Evolutionary conservation across 2,888 invertebrate species (phyloP), one percentile per base, ranked within the genome.

Genomic region (Petrophora chlorosata): DNA sequence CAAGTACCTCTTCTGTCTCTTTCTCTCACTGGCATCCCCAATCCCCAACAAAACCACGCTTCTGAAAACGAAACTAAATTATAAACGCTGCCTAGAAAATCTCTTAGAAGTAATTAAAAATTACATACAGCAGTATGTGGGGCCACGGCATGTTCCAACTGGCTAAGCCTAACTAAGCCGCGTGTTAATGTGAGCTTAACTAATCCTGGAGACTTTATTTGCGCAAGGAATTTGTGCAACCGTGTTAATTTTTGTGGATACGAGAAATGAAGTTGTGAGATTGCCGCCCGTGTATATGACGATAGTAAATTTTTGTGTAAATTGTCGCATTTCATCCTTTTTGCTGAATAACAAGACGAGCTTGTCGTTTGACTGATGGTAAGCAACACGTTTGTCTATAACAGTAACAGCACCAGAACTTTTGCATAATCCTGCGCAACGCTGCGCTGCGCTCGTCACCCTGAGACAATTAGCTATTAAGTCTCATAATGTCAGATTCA

Each of bases 1-100:
- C 19, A 90, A 73, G 64, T 87, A 89, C 56, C 89, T 70, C n/a
- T n/a, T n/a, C n/a, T n/a, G n/a, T 51, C 61, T 73, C 36, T 79
- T 71, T 26, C 89, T 76, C 59, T 56, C 34, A 54, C 56, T 8
- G 9, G 52, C 57, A 45, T 63, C 56, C 19, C 63, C 73, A 33
- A 53, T 55, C 19, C 60, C 55, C 42, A 67, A 54, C 30, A 68
- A 46, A 25, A 67, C 47, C 17, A 69, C 17, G 5, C 59, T 34
- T 23, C 79, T 77, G 68, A 71, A 71, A 55, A 40, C 12, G 52
- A 34, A 32, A 52, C 26, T 2, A n/a, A 10, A 5, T 22, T 0
- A 26, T 22, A 40, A 30, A 28, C 26, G 7, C 22, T 25, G n/a
- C 1, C 7, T 5, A 29, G n/a, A 7, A 14, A 36, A 30, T 13